phyloP scores from a whole-genome alignment of 2,888 invertebrate species.

The Palloptera scutellata region DNA sequence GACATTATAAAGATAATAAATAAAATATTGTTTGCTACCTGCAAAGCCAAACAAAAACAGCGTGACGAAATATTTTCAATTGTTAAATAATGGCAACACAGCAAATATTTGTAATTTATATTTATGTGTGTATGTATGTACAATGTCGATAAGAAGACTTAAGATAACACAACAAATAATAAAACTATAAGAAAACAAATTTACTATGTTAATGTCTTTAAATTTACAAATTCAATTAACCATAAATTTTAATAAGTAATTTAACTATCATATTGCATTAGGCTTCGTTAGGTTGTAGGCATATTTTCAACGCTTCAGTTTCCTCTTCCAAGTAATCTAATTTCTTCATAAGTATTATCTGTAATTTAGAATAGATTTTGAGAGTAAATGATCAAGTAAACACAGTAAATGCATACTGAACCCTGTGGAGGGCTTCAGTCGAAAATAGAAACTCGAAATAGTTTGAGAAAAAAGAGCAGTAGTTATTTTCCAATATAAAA shows the following conservation, averaged over 20 bases:
- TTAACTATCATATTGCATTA: constrained; percentile 29
- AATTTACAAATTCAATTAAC: background rate
- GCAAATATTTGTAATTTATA: background rate
- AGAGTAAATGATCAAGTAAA: too few species aligned
- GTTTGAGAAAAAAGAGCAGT: too few species aligned
- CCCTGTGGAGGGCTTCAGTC: too few species aligned
- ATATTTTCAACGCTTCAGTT: constrained; percentile 69
- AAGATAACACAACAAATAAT: constrained; percentile 15
- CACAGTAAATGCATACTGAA: too few species aligned
- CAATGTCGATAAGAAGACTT: constrained; percentile 34
- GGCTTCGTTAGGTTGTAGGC: constrained; percentile 37
- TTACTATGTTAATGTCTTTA: background rate
- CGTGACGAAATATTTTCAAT: background rate
- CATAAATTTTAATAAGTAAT: background rate
- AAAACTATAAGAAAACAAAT: background rate
- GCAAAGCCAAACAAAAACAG: background rate
- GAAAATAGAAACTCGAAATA: too few species aligned
- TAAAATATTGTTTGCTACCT: background rate
- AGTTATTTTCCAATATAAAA: too few species aligned
- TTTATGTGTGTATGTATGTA: constrained; percentile 20
- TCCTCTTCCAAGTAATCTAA: constrained; percentile 88
- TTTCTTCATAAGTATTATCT: constrained; percentile 84
- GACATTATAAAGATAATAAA: too few species aligned
- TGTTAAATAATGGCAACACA: too few species aligned
- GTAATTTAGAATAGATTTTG: constrained; percentile 42